A percentile compares a stretch with the other conserved stretches of the same genome.
phyloP scores from a whole-genome alignment of 2,113 vertebrate genomes.

The Zonotrichia leucophrys region DNA sequence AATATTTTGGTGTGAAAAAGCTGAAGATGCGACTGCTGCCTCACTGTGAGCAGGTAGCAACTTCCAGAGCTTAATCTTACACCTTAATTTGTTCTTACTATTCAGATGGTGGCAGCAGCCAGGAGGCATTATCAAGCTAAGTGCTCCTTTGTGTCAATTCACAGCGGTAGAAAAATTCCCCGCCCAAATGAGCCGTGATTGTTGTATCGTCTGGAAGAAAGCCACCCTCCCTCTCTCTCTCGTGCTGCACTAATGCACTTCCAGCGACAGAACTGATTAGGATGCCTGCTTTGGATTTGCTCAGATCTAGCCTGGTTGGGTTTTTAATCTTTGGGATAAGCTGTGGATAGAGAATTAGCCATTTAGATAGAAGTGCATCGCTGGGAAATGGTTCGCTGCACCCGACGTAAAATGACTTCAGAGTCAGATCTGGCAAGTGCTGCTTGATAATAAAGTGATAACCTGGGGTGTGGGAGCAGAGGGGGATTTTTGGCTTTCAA shows the following conservation, averaged over 20 bases:
- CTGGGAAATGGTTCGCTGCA: not conserved
- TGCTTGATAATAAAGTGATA: constrained; percentile 25
- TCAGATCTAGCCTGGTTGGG: not conserved
- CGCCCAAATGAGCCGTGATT: constrained; percentile 28
- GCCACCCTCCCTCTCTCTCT: not conserved
- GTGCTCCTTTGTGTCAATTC: constrained; percentile 61
- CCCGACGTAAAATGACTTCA: not conserved
- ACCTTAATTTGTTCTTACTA: constrained; percentile 55
- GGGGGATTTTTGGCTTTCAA: not conserved
- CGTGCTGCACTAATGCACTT: constrained; percentile 6
- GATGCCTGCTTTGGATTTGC: constrained; percentile 47
- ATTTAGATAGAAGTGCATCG: not conserved
- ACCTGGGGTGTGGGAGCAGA: not conserved
- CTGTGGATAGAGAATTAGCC: constrained; percentile 13
- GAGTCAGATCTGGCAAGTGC: not conserved
- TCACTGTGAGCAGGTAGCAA: constrained; percentile 3
- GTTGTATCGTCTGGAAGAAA: constrained; percentile 47
- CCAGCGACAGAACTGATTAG: constrained; percentile 13
- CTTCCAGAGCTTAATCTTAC: constrained; percentile 29
- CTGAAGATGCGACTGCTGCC: constrained; percentile 11
- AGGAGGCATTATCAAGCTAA: constrained; percentile 39
- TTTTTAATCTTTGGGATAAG: constrained; percentile 59
- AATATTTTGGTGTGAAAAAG: constrained; percentile 24
- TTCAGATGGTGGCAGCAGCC: constrained; percentile 20
- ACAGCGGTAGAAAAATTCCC: constrained; percentile 30